Conservation (phyloP, 1,140 invertebrate species). For the Laupala kohalensis region DNA sequence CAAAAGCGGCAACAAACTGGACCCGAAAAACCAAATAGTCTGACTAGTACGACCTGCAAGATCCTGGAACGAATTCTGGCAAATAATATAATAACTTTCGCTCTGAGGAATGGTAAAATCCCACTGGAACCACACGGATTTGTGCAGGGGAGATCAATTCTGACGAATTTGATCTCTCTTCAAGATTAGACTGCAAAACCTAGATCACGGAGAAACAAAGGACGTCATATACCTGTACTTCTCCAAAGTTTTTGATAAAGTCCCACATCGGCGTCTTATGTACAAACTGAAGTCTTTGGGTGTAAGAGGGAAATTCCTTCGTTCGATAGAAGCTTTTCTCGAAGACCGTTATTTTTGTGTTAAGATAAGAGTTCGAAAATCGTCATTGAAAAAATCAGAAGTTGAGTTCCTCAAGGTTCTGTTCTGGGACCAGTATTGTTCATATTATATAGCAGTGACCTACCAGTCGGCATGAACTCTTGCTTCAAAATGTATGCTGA, state of each 20-base stretch:
- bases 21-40: too few relatives aligned
- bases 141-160: not conserved
- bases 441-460: not conserved
- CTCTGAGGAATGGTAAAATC: not conserved
- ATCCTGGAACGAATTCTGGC: too few relatives aligned
- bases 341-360: not conserved
- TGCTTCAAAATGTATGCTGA: too few relatives aligned
- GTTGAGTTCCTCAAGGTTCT: not conserved
- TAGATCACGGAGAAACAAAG: not conserved
- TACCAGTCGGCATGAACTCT: too few relatives aligned
- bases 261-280: not conserved
- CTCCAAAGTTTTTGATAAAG: not conserved
- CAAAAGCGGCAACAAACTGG: too few relatives aligned
- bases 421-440: not conserved
- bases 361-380: not conserved
- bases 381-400: not conserved
- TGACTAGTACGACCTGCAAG: too few relatives aligned
- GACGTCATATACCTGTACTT: not conserved
- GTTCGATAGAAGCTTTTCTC: not conserved
- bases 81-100: not conserved
- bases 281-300: not conserved
- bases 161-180: not conserved
- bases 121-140: not conserved
- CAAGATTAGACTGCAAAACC: not conserved
- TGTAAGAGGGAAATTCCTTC: not conserved